Conservation (phyloP, 2,113 vertebrate species). For the Chrysochloris asiatica region DNA sequence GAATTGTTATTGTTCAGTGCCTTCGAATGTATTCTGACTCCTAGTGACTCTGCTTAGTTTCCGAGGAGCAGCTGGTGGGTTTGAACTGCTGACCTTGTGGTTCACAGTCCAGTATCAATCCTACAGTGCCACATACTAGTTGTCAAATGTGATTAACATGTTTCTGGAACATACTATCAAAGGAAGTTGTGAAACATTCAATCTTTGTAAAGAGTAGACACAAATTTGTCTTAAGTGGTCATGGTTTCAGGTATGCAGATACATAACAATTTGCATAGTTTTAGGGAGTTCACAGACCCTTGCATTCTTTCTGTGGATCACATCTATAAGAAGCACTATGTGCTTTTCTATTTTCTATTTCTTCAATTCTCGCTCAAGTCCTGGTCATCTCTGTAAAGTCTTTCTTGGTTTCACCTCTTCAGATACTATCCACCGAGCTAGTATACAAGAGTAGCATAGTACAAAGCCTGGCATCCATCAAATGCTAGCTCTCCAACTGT, state of each 20-base stretch:
- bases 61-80: no score
- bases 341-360: background rate
- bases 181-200: background rate
- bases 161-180: background rate
- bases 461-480: background rate
- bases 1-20: background rate
- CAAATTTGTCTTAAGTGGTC: background rate
- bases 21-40: background rate
- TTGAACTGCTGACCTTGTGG: no score
- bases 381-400: background rate
- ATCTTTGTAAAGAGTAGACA: background rate
- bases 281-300: background rate
- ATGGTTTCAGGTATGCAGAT: background rate
- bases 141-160: no score
- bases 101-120: no score
- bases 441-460: background rate
- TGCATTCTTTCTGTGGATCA: background rate
- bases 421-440: background rate
- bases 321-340: background rate
- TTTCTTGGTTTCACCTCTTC: background rate
- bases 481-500: background rate
- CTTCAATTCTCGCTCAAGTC: no score
- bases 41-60: no score
- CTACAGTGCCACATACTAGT: no score
- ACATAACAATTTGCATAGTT: background rate